A percentile compares a stretch with the other conserved stretches of the same genome.
phyloP scores from a whole-genome alignment of 2,888 invertebrate species.

The Gryllus longicercus region DNA sequence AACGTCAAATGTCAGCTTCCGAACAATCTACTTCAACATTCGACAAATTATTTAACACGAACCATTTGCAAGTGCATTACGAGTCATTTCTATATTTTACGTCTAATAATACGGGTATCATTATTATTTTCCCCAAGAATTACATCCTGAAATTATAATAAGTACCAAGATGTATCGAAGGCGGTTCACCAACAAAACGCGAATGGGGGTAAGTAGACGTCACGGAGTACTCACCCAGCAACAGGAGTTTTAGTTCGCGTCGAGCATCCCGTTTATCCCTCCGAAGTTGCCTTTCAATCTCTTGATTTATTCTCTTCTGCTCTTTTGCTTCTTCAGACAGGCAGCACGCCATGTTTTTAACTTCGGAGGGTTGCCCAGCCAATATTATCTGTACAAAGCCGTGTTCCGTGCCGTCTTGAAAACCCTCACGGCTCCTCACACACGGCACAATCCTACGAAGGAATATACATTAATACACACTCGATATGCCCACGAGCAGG shows the following conservation, averaged over 20 bases:
- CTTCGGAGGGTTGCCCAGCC: conserved; percentile 45
- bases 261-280: conserved; percentile 99
- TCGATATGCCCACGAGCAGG: conserved; percentile 31
- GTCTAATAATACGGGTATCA: too few species aligned
- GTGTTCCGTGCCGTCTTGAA: conserved; percentile 42
- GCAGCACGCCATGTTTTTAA: conserved; percentile 94
- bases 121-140: too few species aligned
- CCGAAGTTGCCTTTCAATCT: conserved; percentile 99
- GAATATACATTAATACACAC: conserved; percentile 38
- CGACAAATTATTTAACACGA: too few species aligned
- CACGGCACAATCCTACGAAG: conserved; percentile 38
- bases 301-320: conserved; percentile 99
- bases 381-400: conserved; percentile 45
- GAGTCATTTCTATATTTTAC: too few species aligned
- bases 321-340: conserved; percentile 99
- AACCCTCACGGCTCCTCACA: conserved; percentile 38
- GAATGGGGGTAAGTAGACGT: conserved; percentile 25
- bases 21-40: too few species aligned
- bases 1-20: too few species aligned
- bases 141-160: too few species aligned
- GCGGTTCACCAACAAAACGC: conserved; percentile 37
- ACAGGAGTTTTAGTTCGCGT: conserved; percentile 88
- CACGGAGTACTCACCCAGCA: conserved; percentile 76
- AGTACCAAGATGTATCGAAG: conserved; percentile 33
- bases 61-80: too few species aligned